Evolutionary conservation across 2,888 invertebrate genomes (phyloP), one percentile per base, ranked within the genome.

Genomic region (Microctonus brassicae): DNA sequence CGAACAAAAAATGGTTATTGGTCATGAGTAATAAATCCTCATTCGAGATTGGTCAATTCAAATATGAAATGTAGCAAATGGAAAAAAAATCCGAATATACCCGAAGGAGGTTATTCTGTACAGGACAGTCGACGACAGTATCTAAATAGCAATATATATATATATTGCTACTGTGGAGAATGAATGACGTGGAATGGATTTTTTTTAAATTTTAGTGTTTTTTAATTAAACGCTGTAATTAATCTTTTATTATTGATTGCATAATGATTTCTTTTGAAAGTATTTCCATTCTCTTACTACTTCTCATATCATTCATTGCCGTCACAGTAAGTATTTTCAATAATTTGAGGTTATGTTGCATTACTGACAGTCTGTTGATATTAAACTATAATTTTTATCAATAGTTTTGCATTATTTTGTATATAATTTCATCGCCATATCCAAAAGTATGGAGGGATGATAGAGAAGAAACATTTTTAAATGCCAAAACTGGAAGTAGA

Each of bases 391-490:
- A 26, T 63, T 34, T n/a, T 26, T 58, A 10, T 29, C 62, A 79
- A 29, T 84, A 94, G 95, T 79, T 93, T 69, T 91, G 91, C 76
- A 79, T 92, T 70, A 79, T 91, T 68, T 81, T 94, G 69, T 90
- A 91, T 77, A 82, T 91, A 34, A 90, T 90, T 72, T 92, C 94
- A 1, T 90, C 90, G 74, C 92, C 92, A 13, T 94, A 92, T 84
- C 94, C 95, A 20, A 82, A 89, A 57, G 89, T 95, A 58, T 88
- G 88, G 76, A 89, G 95, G 60, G 91, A 91, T 82, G 91, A 94
- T 80, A 92, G 93, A 82, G 98, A 98, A 87, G 92, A 93, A 80
- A 91, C 88, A 77, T 97, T 91, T 86, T 85, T 91, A 74, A 93
- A 97, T 88, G 91, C 92, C 0, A 85, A 85, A 69, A 90, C 89